Conservation (phyloP, 1,140 invertebrate species). For the Bombus soroeensis region DNA sequence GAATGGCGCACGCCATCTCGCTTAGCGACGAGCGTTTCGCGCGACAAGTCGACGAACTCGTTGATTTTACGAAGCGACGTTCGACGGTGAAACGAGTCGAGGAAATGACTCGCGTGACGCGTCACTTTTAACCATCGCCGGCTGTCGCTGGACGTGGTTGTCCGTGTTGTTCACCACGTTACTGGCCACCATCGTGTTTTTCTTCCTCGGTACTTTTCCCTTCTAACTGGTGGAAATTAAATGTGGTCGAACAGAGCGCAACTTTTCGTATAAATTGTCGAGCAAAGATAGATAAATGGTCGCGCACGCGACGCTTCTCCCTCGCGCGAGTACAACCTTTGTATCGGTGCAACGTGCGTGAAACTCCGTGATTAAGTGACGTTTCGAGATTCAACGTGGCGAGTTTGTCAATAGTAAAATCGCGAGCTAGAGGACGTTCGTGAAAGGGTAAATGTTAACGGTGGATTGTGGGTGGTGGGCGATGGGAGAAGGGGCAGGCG, state of each 20-base stretch:
- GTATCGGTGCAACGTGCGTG: neutral
- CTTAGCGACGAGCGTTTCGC: neutral
- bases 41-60: neutral
- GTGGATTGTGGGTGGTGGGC: neutral
- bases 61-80: neutral
- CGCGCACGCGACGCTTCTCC: conserved; percentile 11
- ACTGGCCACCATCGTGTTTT: neutral
- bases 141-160: neutral
- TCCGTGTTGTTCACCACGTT: neutral
- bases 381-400: conserved; percentile 52
- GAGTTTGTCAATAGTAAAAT: conserved; percentile 53
- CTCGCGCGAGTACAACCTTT: neutral
- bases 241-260: neutral
- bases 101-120: conserved; percentile 8
- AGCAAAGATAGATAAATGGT: conserved; percentile 14
- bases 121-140: neutral
- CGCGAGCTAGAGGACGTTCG: neutral
- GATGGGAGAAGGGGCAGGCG: neutral
- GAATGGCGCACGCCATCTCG: too few species aligned
- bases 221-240: conserved; percentile 18
- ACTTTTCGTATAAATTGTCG: conserved; percentile 11
- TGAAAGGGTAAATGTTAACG: neutral
- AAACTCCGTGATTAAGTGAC: conserved; percentile 54
- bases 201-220: neutral
- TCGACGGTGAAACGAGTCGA: neutral